Evolutionary conservation across 2,113 vertebrate species (phyloP), one percentile per base, ranked within the genome.

Genomic region (Beaufortia kweichowensis): DNA sequence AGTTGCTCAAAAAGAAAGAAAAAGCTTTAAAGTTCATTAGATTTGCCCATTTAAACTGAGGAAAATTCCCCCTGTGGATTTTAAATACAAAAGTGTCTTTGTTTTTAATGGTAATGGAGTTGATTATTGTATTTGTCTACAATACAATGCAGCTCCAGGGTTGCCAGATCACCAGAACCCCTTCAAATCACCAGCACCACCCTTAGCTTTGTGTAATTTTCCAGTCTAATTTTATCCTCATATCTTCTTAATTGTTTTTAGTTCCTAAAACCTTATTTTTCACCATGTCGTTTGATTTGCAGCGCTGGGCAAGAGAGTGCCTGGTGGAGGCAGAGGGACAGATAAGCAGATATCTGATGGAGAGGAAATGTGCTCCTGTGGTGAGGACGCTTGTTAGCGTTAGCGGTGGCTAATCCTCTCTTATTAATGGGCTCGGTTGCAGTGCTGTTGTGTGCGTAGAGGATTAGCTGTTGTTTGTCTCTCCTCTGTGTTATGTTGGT

Each of bases 391-490:
- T 59, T 26, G 53, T 59, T 77, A 77, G 53, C 63, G 19, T 46
- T 85, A 66, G 80, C 75, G 68, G 56, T 69, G 35, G 79, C 79
- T 88, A 88, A 91, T 90, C 88, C 85, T 77, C 83, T 82, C 78
- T 84, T 57, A 81, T 84, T 88, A 86, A 87, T 33, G 63, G 1
- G 65, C 83, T 87, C 82, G 82, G 50, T 76, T 41, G 86, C 85
- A 77, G 66, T 48, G 28, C 46, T 39, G 53, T 70, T 83, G 87
- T 87, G 83, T 84, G 81, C 81, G 55, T 81, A 78, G 63, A 87
- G 87, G 88, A 91, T 91, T 89, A 90, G 82, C 83, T 76, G 31
- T 41, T 79, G 73, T 83, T 79, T 66, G 76, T 76, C 43, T 65
- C 57, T 75, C 61, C 64, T 73, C 79, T 75, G 60, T 59, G 72